Percentiles rank a stretch among this genome's conserved stretches.
These are phyloP conservation scores for Anhinga rufa DNA, from an alignment of 2,113 vertebrate genomes.

Conservation along the genomic window DNA sequence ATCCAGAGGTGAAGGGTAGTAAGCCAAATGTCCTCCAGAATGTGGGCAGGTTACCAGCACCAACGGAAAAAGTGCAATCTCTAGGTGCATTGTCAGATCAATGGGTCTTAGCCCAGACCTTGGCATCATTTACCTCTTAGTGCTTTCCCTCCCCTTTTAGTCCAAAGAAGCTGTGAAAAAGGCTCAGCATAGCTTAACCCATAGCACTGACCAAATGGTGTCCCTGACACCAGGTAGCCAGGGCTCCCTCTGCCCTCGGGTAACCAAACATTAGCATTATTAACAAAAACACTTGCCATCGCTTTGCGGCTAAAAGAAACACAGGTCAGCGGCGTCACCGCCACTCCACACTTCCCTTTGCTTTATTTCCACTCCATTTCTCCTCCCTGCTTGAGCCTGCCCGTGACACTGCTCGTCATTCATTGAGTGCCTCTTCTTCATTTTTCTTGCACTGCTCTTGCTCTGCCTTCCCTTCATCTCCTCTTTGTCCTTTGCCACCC, in stretches of 20 bases:
- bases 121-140: not conserved
- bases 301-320: not conserved
- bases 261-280: not conserved
- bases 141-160: not conserved
- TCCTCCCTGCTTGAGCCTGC: not conserved
- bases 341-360: not conserved
- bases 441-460: not conserved
- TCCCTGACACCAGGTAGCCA: not conserved
- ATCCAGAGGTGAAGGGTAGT: not conserved
- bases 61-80: not conserved
- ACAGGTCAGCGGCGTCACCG: not conserved
- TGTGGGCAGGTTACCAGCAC: not conserved
- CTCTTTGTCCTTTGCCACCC: not conserved
- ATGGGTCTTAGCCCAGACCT: not conserved
- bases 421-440: not conserved
- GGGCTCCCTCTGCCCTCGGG: not conserved
- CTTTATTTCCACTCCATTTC: slow-evolving; percentile 10
- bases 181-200: not conserved
- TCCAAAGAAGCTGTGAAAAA: not conserved
- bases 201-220: fast-evolving
- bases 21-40: not conserved
- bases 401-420: not conserved
- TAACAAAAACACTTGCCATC: not conserved
- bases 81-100: not conserved
- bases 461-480: not conserved